Evolutionary conservation across 1,140 invertebrate genomes (phyloP).

Genomic region (Polyergus mexicanus): DNA sequence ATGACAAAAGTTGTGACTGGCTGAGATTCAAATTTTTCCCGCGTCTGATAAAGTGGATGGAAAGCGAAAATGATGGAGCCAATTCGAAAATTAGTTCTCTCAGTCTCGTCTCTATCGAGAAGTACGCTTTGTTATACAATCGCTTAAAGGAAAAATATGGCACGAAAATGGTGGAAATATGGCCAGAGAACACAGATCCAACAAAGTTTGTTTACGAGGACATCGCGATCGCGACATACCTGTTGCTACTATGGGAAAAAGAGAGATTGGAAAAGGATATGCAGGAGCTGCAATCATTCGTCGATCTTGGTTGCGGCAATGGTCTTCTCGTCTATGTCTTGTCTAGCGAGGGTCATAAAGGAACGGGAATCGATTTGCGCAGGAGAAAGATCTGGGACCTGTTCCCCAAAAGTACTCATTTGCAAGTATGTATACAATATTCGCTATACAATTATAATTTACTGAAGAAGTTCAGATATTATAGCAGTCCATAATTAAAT

Average conservation of each 20-base stretch:
- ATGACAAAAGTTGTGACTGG: slow-evolving; percentile 86
- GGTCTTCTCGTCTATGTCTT: slow-evolving; percentile 97
- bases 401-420: slow-evolving; percentile 87
- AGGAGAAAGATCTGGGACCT: slow-evolving; percentile 96
- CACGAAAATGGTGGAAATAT: slow-evolving; percentile 90
- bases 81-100: slow-evolving; percentile 88
- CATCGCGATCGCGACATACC: slow-evolving; percentile 97
- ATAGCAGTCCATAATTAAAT: not conserved
- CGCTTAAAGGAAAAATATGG: slow-evolving; percentile 94
- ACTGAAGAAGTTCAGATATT: not conserved
- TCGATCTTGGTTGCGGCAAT: slow-evolving; percentile 99
- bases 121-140: slow-evolving; percentile 92
- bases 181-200: slow-evolving; percentile 97
- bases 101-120: slow-evolving; percentile 89
- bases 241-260: slow-evolving; percentile 93
- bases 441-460: not conserved
- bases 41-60: slow-evolving; percentile 90
- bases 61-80: slow-evolving; percentile 76
- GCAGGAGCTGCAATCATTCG: slow-evolving; percentile 90
- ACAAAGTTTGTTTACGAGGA: slow-evolving; percentile 99
- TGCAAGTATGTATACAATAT: slow-evolving; percentile 84
- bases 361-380: slow-evolving; percentile 96
- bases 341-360: slow-evolving; percentile 93
- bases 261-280: slow-evolving; percentile 84
- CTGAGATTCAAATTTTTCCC: slow-evolving; percentile 87